Evolutionary conservation across 2,888 invertebrate species (phyloP).

Genomic region (Limnephilus rhombicus): DNA sequence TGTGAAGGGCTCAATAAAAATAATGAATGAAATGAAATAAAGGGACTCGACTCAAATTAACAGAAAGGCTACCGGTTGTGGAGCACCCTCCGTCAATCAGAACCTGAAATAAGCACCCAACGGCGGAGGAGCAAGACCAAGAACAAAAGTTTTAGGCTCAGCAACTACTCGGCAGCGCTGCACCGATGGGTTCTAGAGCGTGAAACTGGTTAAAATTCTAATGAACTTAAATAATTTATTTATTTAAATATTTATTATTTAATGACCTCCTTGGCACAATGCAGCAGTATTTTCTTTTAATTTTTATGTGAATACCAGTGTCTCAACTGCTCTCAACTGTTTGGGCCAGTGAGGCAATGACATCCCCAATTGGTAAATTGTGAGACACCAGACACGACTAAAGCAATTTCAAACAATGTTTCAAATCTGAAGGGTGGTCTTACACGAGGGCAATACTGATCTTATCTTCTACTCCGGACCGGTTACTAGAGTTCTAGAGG

Average conservation of each 20-base stretch:
- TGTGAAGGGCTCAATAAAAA: conserved; percentile 51
- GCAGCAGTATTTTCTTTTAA: no score
- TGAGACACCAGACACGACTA: no score
- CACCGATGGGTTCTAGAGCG: background rate
- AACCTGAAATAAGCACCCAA: conserved; percentile 49
- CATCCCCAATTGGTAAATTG: no score
- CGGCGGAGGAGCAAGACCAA: conserved; percentile 1
- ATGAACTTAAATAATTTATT: background rate
- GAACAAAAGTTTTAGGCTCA: background rate
- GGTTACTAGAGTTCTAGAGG: no score
- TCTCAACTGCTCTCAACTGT: no score
- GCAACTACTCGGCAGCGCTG: background rate
- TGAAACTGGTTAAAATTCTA: background rate
- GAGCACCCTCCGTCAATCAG: conserved; percentile 65
- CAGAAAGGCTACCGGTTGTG: conserved; percentile 59
- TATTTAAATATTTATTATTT: background rate
- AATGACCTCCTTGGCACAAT: background rate
- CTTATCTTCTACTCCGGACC: no score
- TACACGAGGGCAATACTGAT: no score
- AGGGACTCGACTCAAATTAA: conserved; percentile 59
- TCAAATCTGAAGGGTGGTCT: no score
- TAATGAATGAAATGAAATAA: conserved; percentile 62
- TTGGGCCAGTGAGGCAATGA: no score
- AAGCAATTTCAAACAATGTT: no score
- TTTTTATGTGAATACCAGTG: no score